phyloP scores from a whole-genome alignment of 2,888 invertebrate species.

The Neoitamus cyanurus region DNA sequence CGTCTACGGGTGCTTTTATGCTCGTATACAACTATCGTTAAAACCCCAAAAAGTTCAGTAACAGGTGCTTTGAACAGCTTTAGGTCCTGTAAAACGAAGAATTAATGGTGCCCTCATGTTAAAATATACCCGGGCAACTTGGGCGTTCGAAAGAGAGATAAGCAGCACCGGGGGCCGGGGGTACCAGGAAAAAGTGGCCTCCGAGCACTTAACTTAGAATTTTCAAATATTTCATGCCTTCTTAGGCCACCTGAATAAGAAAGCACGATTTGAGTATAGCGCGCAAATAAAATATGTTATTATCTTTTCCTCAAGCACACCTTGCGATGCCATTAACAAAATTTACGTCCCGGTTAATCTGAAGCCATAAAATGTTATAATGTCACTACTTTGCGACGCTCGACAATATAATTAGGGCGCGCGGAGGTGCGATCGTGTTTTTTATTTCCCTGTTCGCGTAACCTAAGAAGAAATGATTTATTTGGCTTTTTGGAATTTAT shows the following conservation, averaged over 20 bases:
- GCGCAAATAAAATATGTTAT: conserved; percentile 18
- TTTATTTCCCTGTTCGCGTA: not conserved
- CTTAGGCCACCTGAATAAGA: not conserved
- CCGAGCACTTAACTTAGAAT: not conserved
- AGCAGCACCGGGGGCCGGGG: not conserved
- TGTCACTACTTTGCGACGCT: conserved; percentile 17
- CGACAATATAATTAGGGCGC: conserved; percentile 1
- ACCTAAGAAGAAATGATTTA: not conserved
- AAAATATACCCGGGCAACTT: conserved; percentile 19
- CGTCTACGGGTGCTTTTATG: conserved; percentile 8
- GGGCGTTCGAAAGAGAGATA: not conserved
- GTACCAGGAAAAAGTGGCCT: conserved; percentile 17
- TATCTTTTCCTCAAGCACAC: conserved; percentile 22
- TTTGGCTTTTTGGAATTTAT: not conserved
- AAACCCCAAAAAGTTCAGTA: conserved; percentile 37
- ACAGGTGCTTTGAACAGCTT: conserved; percentile 30
- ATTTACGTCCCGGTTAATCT: conserved; percentile 49
- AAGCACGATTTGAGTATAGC: not conserved
- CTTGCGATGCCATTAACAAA: conserved; percentile 44
- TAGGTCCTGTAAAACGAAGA: conserved; percentile 12
- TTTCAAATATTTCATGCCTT: conserved; percentile 20
- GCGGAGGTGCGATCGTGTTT: not conserved
- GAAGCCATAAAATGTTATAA: conserved; percentile 47
- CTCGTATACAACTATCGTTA: conserved; percentile 19
- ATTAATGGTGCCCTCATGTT: conserved; percentile 27